Evolutionary conservation across 2,113 vertebrate species (phyloP).

Genomic region (Mobula birostris): DNA sequence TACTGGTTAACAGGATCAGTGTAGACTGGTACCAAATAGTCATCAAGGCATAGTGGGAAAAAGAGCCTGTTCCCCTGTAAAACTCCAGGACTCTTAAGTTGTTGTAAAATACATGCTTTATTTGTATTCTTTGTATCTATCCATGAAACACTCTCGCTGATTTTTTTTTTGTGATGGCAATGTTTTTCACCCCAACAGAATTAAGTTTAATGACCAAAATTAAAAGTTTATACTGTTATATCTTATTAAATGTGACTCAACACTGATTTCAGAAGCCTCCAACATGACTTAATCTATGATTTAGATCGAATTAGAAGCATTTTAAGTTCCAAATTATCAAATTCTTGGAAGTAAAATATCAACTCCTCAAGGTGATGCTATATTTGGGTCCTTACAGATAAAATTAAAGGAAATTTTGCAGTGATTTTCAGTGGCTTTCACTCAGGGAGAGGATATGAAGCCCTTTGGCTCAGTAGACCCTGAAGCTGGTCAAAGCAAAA

Average conservation of each 20-base stretch:
- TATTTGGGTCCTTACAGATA: not conserved
- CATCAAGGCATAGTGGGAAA: no score
- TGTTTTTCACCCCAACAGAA: not conserved
- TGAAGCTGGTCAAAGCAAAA: not conserved
- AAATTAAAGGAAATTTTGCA: not conserved
- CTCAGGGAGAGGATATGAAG: not conserved
- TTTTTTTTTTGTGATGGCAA: not conserved
- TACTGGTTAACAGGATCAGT: no score
- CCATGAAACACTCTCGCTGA: not conserved
- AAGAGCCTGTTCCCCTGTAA: no score
- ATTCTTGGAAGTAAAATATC: not conserved
- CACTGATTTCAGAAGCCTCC: not conserved
- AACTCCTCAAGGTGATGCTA: not conserved
- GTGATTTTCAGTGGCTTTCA: not conserved
- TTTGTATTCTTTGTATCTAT: constrained; percentile 8
- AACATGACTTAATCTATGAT: not conserved
- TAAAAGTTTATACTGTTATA: not conserved
- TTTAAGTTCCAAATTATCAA: not conserved
- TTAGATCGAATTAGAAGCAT: not conserved
- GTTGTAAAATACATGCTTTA: not conserved
- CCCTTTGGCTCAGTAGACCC: not conserved
- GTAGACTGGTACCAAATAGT: no score
- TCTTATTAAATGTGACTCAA: not conserved
- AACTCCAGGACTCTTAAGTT: not conserved
- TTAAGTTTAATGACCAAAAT: not conserved